Percentiles rank a stretch among this genome's conserved stretches.
phyloP scores from a whole-genome alignment of 2,888 invertebrate species.

The Parnassius smintheus region DNA sequence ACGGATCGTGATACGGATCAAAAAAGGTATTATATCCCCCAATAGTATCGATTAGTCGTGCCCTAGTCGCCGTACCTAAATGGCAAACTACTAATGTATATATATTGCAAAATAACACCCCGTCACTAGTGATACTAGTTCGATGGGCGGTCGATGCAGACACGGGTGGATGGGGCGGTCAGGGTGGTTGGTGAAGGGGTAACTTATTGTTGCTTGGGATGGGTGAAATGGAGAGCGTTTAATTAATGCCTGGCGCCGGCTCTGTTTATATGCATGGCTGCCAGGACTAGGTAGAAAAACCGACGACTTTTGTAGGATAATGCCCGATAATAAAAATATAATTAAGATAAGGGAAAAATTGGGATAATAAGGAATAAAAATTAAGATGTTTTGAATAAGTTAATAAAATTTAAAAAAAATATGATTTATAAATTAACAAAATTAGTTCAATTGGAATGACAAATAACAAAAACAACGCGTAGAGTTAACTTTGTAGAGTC shows the following conservation, averaged over 20 bases:
- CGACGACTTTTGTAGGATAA: neutral
- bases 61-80: too few species aligned
- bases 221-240: conserved; percentile 13
- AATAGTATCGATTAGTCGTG: too few species aligned
- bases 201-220: conserved; percentile 7
- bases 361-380: neutral
- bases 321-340: neutral
- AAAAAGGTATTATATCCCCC: too few species aligned
- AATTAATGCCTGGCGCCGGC: conserved; percentile 13
- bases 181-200: conserved; percentile 1
- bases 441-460: too few species aligned
- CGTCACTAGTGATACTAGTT: neutral
- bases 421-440: too few species aligned
- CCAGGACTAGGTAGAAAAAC: neutral
- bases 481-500: too few species aligned
- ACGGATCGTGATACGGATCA: too few species aligned
- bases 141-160: conserved; percentile 5
- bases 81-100: too few species aligned
- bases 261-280: neutral
- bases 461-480: too few species aligned
- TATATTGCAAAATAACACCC: too few species aligned
- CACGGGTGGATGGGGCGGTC: neutral
- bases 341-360: too few species aligned
- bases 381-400: neutral
- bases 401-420: too few species aligned